Base-by-base conservation (phyloP, 2,888 invertebrate genomes). In the Athalia cordata region DNA sequence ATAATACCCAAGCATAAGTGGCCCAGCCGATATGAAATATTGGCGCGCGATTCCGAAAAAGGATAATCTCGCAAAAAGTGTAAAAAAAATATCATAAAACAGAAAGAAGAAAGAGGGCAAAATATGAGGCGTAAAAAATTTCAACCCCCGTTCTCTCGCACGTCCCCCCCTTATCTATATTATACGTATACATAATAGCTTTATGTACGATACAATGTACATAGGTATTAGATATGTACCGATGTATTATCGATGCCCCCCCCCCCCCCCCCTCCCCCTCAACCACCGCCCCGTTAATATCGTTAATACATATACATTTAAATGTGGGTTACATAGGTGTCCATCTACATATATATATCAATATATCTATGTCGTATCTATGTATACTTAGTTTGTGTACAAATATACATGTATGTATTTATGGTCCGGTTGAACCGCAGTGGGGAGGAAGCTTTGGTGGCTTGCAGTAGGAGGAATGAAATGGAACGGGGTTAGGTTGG, bases 41-140 rank as follows among this genome's bases (percentile, higher is more conserved):
- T 47, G 29, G 8, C 6, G 43, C 15, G 62, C 50, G 52, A 75
- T 61, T 77, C 43, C 64, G 67, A 55, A 52, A 65, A 72, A 9
- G 29, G 66, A 72, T 65, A 67, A 61, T 57, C 29, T 55, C 47
- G 57, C 59, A 78, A 78, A 77, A 68, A 75, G 75, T 67, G 75
- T 77, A 67, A 65, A 61, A 59, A 64, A 78, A 65, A 75, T 67
- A 62, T 5, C 55, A 62, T 45, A 57, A 66, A 29, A 49, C n/a
- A 59, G 62, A 66, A 67, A 77, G 50, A 74, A 67, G 65, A 29
- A 72, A 13, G 13, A n/a, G 11, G 74, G 50, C 11, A 59, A 15
- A 62, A 57, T 49, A 43, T 29, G 43, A 9, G 43, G 72, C 75
- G 29, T 50, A 70, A 45, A 67, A 67, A 68, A 55, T 4, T n/a